Evolutionary conservation across 2,888 invertebrate genomes (phyloP), one percentile per base, ranked within the genome.

Genomic region (Scotopteryx bipunctaria): DNA sequence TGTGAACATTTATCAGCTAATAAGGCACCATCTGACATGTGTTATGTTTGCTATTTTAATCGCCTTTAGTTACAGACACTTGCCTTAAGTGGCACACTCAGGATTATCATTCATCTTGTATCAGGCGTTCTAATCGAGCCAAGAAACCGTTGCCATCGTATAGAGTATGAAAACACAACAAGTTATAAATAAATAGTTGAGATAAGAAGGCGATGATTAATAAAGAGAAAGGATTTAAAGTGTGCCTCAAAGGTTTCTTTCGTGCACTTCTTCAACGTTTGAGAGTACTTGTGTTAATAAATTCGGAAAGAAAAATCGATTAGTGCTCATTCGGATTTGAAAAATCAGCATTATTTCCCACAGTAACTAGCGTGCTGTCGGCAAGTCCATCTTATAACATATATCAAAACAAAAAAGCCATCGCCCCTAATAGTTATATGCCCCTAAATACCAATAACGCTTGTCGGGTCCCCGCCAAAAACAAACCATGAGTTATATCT

Each of bases 401-500:
- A 83, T 76, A 73, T 85, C 76, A 85, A 71, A 67, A 73, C 44
- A 55, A 62, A 81, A 83, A 81, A 79, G 73, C 69, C 76, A 79
- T 78, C 67, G 73, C 71, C 78, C 78, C 74, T 83, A 86, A 86
- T 83, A 81, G 82, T 77, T 80, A 83, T 86, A 85, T 83, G 80
- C 70, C 81, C 81, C 77, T 87, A 87, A 90, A 90, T 85, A 86
- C 86, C 89, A 88, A 88, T 90, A 88, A 87, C 81, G 87, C 80
- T 86, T 87, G 89, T 88, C 87, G 84, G 83, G 76, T 81, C 87
- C 87, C 87, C 83, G 86, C 87, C 83, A 86, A 88, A 90, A 90
- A 90, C 90, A 91, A 90, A 91, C 87, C 86, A 75, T 91, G 90
- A 91, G 81, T 88, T 91, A 91, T 88, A 80, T 76, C 83, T 76